Evolutionary conservation across 2,797 vertebrate species (phyloP).

Genomic region (Heteromormyrus szaboi): DNA sequence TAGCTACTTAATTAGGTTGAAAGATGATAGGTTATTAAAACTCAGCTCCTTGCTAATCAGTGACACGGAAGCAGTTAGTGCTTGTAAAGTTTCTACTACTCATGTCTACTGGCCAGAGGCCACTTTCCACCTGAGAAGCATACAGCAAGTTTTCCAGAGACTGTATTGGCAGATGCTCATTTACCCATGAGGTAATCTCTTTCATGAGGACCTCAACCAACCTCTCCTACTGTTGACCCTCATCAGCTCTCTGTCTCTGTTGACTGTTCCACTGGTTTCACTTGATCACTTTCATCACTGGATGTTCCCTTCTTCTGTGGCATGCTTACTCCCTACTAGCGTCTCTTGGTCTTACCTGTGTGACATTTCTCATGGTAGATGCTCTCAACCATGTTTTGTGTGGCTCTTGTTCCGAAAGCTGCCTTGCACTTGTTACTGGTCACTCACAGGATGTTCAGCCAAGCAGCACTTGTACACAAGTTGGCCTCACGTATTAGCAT

Average conservation of each 20-base stretch:
- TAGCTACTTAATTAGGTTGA: constrained; percentile 17
- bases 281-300: background rate
- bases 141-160: background rate
- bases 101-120: background rate
- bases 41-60: background rate
- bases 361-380: background rate
- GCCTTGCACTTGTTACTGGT: background rate
- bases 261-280: background rate
- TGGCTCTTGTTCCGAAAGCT: background rate
- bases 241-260: background rate
- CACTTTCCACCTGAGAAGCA: background rate
- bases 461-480: background rate
- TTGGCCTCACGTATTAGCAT: background rate
- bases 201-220: background rate
- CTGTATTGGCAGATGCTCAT: background rate
- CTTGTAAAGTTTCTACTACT: background rate
- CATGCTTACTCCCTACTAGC: background rate
- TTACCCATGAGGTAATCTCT: background rate
- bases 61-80: constrained; percentile 1
- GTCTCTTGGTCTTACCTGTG: background rate
- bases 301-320: background rate
- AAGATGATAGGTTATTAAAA: constrained; percentile 17
- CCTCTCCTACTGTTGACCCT: background rate
- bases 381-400: background rate
- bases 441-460: background rate